These are phyloP conservation scores for Thera britannica DNA, from an alignment of 2,888 invertebrate species.

Conservation along the genomic window DNA sequence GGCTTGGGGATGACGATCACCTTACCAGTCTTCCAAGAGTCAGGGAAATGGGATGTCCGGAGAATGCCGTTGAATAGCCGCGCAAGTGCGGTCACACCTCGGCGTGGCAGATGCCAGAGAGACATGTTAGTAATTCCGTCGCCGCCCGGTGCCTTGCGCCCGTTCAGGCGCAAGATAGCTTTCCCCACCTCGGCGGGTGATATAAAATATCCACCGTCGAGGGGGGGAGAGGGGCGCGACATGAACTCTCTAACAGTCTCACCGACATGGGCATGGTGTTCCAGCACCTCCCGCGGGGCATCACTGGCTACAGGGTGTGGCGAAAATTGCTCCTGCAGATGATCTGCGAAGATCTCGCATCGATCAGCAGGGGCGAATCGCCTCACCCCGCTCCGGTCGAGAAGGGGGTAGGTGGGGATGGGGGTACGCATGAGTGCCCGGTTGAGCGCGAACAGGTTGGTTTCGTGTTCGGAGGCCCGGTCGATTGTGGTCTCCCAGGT, in stretches of 20 bases:
- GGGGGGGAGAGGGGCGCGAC: neutral
- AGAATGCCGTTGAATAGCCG: constrained; percentile 28
- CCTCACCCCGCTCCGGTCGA: neutral
- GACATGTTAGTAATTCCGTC: constrained; percentile 15
- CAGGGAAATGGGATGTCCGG: constrained; percentile 23
- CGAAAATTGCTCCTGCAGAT: neutral
- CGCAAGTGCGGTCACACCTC: constrained; percentile 6
- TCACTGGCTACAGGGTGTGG: neutral
- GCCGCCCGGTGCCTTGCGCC: constrained; percentile 12
- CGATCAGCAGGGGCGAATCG: neutral
- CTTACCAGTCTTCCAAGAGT: neutral
- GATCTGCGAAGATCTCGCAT: neutral
- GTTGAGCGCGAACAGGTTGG: neutral
- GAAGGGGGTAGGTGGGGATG: neutral
- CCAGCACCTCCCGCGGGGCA: neutral
- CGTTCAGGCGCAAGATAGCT: constrained; percentile 2
- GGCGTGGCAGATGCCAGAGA: neutral
- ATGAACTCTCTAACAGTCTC: neutral
- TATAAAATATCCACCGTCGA: neutral
- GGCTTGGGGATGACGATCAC: constrained; percentile 43
- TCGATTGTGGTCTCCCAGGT: neutral
- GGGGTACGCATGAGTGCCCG: neutral
- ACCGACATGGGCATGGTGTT: neutral
- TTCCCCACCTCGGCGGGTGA: constrained; percentile 13
- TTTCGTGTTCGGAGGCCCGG: neutral